These are phyloP conservation scores for Cardinalis cardinalis DNA, from an alignment of 2,113 vertebrate genomes.

Conservation along the genomic window DNA sequence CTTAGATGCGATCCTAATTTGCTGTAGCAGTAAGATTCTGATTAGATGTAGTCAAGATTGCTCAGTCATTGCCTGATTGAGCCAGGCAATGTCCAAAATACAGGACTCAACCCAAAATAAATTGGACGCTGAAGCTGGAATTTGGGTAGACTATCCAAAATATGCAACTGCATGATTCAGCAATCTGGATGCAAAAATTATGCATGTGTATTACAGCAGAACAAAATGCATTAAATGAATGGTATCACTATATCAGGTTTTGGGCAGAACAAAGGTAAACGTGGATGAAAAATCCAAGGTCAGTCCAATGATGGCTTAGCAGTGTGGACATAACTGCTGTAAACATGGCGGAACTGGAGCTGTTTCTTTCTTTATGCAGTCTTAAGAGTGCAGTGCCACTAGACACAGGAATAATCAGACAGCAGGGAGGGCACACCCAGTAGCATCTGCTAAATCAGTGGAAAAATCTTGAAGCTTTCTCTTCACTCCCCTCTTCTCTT, in stretches of 20 bases:
- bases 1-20: background rate
- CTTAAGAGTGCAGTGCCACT: background rate
- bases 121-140: background rate
- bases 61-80: background rate
- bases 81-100: background rate
- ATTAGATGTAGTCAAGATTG: background rate
- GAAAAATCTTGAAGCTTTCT: conserved; percentile 12
- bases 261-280: background rate
- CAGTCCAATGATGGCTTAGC: background rate
- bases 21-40: background rate
- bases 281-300: background rate
- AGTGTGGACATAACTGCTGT: background rate
- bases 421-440: conserved; percentile 42
- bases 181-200: conserved; percentile 1
- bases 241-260: background rate
- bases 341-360: background rate
- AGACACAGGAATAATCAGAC: background rate
- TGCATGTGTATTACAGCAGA: background rate
- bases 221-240: background rate
- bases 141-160: background rate
- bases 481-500: background rate
- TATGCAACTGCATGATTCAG: conserved; percentile 28
- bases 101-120: background rate
- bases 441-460: background rate
- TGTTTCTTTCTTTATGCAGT: conserved; percentile 2